A percentile compares a stretch with the other conserved stretches of the same genome.
phyloP scores from a whole-genome alignment of 2,797 vertebrate species.

The Enteromius treurensis region DNA sequence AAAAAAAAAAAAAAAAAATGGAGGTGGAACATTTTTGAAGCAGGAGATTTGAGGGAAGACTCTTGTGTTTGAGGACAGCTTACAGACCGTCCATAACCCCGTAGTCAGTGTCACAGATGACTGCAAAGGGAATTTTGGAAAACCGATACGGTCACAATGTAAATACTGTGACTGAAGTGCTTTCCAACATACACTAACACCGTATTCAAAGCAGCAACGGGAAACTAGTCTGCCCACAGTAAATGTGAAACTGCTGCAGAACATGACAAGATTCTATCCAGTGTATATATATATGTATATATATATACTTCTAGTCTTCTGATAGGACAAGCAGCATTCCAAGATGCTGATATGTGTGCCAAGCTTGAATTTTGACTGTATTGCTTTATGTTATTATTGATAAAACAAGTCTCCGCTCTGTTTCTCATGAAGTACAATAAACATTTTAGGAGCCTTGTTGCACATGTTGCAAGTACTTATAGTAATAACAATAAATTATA shows the following conservation, averaged over 20 bases:
- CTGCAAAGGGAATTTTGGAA: conserved; percentile 32
- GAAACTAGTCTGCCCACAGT: not conserved
- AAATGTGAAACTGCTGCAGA: conserved; percentile 8
- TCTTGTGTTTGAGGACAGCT: conserved; percentile 5
- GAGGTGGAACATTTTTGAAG: conserved; percentile 37
- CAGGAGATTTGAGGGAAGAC: conserved; percentile 23
- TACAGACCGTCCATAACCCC: conserved; percentile 1
- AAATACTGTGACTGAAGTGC: conserved; percentile 71
- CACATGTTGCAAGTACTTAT: not conserved
- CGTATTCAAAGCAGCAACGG: conserved; percentile 1
- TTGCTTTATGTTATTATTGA: not conserved
- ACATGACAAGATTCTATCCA: not conserved
- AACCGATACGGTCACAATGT: conserved; percentile 67
- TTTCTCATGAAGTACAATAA: not conserved
- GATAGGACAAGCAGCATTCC: not conserved
- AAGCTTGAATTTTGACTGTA: not conserved
- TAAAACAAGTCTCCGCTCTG: not conserved
- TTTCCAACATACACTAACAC: conserved; percentile 77
- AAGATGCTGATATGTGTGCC: not conserved
- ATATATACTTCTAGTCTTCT: not conserved
- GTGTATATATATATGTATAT: not conserved
- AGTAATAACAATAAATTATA: not conserved
- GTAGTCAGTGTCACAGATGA: conserved; percentile 41
- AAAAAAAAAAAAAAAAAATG: conserved; percentile 19
- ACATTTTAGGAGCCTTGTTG: not conserved